These are phyloP conservation scores for Fabriciana adippe DNA, from an alignment of 2,888 invertebrate species.

Conservation along the genomic window DNA sequence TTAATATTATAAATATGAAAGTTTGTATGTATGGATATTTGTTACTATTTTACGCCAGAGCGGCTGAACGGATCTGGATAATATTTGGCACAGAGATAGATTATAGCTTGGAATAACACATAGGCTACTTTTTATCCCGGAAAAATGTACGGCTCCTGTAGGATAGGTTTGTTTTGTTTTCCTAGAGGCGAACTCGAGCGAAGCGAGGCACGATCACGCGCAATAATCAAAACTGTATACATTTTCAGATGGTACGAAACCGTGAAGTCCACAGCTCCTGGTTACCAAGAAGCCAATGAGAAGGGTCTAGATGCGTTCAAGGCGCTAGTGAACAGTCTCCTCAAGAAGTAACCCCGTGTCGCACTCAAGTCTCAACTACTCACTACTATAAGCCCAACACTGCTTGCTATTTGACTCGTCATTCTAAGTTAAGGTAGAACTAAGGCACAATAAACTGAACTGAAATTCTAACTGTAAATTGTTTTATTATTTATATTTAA, in stretches of 20 bases:
- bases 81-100: no score
- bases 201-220: no score
- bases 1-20: no score
- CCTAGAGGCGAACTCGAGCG: no score
- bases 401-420: conserved; percentile 44
- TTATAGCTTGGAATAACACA: no score
- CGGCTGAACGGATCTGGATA: no score
- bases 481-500: conserved; percentile 24
- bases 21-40: no score
- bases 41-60: no score
- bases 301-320: conserved; percentile 82
- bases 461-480: conserved; percentile 39
- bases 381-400: conserved; percentile 30
- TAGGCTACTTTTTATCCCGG: no score
- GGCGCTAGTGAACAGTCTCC: conserved; percentile 66
- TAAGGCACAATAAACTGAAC: conserved; percentile 68
- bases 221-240: background rate
- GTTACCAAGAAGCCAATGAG: conserved; percentile 81
- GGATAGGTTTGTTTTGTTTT: no score
- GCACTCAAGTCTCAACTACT: background rate
- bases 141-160: no score
- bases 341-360: conserved; percentile 61
- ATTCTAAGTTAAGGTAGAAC: conserved; percentile 45
- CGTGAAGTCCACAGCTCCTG: conserved; percentile 68
- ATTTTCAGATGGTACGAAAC: conserved; percentile 71